Percentiles rank a stretch among this genome's conserved stretches.
Evolutionary conservation across 1,140 invertebrate species (phyloP).

Genomic region (Fopius arisanus): DNA sequence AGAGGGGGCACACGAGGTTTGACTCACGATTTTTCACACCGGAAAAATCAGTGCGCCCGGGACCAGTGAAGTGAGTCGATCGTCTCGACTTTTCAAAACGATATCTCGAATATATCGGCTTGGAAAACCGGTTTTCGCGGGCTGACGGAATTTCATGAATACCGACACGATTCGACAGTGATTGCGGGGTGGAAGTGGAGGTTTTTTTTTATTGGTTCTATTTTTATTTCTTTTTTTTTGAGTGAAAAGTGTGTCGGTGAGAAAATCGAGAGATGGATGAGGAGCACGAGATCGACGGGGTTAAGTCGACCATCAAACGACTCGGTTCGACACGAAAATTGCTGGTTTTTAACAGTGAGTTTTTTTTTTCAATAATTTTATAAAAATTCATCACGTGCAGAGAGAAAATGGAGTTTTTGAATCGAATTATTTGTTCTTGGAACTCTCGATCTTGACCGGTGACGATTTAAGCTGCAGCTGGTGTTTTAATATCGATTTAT

Average conservation of each 20-base stretch:
- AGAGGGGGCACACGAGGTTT: too few species aligned
- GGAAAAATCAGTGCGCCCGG: too few species aligned
- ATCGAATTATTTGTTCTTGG: neutral
- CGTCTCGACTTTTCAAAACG: neutral
- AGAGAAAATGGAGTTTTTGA: too few species aligned
- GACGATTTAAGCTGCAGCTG: too few species aligned
- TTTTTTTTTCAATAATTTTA: slow-evolving; percentile 21
- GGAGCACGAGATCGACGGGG: slow-evolving; percentile 69
- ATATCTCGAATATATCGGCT: neutral
- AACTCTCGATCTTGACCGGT: too few species aligned
- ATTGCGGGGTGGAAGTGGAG: neutral
- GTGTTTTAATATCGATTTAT: too few species aligned
- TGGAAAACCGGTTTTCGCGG: neutral
- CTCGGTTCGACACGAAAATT: slow-evolving; percentile 81
- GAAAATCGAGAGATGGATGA: slow-evolving; percentile 67
- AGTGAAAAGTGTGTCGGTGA: neutral
- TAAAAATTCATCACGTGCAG: too few species aligned
- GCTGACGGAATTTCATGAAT: neutral
- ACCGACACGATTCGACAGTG: neutral
- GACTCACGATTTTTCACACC: too few species aligned
- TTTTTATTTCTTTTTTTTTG: neutral
- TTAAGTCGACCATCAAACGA: slow-evolving; percentile 78
- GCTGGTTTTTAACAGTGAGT: slow-evolving; percentile 80
- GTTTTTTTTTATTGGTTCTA: neutral
- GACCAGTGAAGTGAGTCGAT: neutral